These are phyloP conservation scores for Rana temporaria DNA, from an alignment of 2,113 vertebrate species.

Conservation along the genomic window DNA sequence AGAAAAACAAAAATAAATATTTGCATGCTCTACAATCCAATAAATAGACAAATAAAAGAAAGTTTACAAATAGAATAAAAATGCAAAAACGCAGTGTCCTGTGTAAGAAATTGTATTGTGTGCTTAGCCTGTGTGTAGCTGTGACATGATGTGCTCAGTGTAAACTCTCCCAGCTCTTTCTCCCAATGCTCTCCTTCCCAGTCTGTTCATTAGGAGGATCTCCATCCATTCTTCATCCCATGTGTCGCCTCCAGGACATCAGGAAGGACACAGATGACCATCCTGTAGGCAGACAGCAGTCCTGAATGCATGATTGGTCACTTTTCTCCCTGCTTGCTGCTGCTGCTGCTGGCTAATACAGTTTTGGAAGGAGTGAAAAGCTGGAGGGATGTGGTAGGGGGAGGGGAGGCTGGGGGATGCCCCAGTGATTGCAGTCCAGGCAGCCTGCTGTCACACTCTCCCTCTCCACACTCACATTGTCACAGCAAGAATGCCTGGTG, in stretches of 20 bases:
- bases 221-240: conserved; percentile 32
- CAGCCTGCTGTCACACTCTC: conserved; percentile 56
- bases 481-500: conserved; percentile 21
- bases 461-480: conserved; percentile 46
- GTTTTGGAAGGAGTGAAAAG: conserved; percentile 54
- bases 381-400: conserved; percentile 42
- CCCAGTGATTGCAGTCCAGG: conserved; percentile 52
- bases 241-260: conserved; percentile 13
- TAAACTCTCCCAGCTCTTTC: neutral
- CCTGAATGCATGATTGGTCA: conserved; percentile 52
- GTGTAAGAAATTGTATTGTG: no score
- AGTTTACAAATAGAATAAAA: no score
- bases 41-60: no score
- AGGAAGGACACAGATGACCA: conserved; percentile 22
- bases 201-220: conserved; percentile 15
- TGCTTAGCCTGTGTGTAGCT: no score
- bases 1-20: no score
- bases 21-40: no score
- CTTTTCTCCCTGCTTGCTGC: conserved; percentile 38
- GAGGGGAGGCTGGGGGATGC: conserved; percentile 51
- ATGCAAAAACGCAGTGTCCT: no score
- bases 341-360: conserved; percentile 52
- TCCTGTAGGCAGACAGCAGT: conserved; percentile 36
- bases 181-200: conserved; percentile 23
- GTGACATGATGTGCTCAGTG: no score